These are phyloP conservation scores for Phenganax marumi DNA, from an alignment of 92 coral and sea anemone species.

Conservation along the genomic window DNA sequence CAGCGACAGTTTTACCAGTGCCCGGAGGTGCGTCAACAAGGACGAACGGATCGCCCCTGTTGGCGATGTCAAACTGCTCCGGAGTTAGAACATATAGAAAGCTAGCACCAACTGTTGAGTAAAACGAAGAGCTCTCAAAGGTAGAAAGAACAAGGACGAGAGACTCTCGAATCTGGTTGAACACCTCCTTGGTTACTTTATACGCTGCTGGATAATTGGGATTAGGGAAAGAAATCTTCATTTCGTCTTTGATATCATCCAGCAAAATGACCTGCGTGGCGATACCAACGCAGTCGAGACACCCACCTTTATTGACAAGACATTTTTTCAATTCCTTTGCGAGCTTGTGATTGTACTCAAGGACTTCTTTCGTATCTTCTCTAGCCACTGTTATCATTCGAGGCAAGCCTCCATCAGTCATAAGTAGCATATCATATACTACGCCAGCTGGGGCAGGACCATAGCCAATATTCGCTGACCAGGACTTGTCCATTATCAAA, in stretches of 20 bases:
- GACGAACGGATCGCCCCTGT: neutral
- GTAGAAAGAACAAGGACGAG: slow-evolving; percentile 24
- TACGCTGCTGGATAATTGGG: slow-evolving; percentile 10
- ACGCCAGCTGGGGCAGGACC: slow-evolving; percentile 1
- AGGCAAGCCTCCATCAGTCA: slow-evolving; percentile 10
- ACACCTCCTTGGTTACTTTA: too few species aligned
- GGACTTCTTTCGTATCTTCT: neutral
- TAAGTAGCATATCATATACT: slow-evolving; percentile 29
- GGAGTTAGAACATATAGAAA: slow-evolving; percentile 20
- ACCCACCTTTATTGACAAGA: slow-evolving; percentile 34
- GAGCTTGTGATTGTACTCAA: slow-evolving; percentile 11
- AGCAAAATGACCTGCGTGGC: neutral
- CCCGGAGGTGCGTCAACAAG: too few species aligned
- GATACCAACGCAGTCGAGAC: slow-evolving; percentile 25
- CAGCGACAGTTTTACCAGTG: too few species aligned
- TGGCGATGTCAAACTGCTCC: slow-evolving; percentile 22
- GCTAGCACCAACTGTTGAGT: neutral
- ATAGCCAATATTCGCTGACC: neutral
- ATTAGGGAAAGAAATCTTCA: neutral
- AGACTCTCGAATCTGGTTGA: slow-evolving; percentile 21
- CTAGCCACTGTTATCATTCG: slow-evolving; percentile 37
- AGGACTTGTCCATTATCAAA: neutral
- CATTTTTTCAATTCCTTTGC: slow-evolving; percentile 19
- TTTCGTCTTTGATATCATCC: too few species aligned
- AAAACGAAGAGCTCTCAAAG: neutral